phyloP scores from a whole-genome alignment of 2,888 invertebrate genomes.

The Mythimna lalbum region DNA sequence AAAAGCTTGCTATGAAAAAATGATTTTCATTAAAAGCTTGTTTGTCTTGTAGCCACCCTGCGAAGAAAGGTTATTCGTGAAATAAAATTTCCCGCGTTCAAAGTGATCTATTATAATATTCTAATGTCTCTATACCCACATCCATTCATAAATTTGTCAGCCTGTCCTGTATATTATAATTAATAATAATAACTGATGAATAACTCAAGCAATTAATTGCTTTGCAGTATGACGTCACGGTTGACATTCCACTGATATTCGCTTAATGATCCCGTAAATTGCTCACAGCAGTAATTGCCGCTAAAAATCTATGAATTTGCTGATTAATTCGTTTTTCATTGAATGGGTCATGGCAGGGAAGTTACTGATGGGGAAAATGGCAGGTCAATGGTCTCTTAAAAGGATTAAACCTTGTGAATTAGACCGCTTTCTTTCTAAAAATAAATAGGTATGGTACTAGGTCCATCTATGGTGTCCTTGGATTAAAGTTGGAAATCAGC shows the following conservation, averaged over 20 bases:
- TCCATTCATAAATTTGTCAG: conserved; percentile 24
- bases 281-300: conserved; percentile 57
- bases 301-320: conserved; percentile 58
- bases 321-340: conserved; percentile 36
- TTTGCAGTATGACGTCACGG: conserved; percentile 52
- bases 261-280: conserved; percentile 65
- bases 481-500: no score
- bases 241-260: conserved; percentile 60
- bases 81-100: no score
- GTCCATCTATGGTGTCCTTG: no score
- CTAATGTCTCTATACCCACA: neutral
- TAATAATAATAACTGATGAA: conserved; percentile 49
- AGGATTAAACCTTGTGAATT: no score
- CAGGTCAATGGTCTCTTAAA: neutral
- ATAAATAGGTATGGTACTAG: no score
- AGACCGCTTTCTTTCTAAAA: no score
- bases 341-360: neutral
- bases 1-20: no score
- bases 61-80: no score
- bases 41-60: no score
- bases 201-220: conserved; percentile 53
- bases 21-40: no score
- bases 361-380: neutral
- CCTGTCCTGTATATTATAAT: conserved; percentile 33
- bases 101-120: no score